A percentile compares a stretch with the other conserved stretches of the same genome.
phyloP scores from a whole-genome alignment of 2,113 vertebrate genomes.

The Podiceps cristatus region DNA sequence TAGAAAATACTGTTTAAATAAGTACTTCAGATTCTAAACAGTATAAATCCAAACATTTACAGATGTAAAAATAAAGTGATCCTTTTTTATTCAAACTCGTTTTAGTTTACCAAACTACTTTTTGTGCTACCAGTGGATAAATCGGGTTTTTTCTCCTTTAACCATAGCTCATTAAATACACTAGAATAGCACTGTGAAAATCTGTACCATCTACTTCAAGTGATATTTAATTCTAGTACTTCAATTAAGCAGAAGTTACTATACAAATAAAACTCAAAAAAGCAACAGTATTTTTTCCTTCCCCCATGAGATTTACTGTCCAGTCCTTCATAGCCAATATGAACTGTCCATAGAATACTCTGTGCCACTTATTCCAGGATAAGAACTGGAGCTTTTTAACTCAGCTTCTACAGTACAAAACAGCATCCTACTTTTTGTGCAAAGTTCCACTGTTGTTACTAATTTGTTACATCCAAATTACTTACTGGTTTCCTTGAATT shows the following conservation, averaged over 20 bases:
- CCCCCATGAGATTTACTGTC: not conserved
- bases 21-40: not conserved
- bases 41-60: not conserved
- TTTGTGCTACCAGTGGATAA: not conserved
- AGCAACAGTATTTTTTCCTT: not conserved
- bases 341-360: not conserved
- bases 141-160: not conserved
- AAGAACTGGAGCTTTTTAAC: not conserved
- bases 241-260: not conserved
- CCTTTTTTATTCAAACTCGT: not conserved
- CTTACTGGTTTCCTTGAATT: no score
- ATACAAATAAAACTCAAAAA: not conserved
- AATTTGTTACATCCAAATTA: not conserved
- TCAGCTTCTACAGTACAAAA: not conserved
- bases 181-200: not conserved
- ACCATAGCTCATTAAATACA: not conserved
- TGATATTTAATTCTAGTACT: not conserved
- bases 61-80: not conserved
- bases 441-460: not conserved
- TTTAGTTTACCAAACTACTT: not conserved
- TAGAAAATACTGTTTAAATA: not conserved
- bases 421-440: not conserved
- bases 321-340: not conserved
- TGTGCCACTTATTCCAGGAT: not conserved
- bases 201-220: not conserved